Percentiles rank a stretch among this genome's conserved stretches.
phyloP scores from a whole-genome alignment of 2,113 vertebrate species.

The Gobiocypris rarus region DNA sequence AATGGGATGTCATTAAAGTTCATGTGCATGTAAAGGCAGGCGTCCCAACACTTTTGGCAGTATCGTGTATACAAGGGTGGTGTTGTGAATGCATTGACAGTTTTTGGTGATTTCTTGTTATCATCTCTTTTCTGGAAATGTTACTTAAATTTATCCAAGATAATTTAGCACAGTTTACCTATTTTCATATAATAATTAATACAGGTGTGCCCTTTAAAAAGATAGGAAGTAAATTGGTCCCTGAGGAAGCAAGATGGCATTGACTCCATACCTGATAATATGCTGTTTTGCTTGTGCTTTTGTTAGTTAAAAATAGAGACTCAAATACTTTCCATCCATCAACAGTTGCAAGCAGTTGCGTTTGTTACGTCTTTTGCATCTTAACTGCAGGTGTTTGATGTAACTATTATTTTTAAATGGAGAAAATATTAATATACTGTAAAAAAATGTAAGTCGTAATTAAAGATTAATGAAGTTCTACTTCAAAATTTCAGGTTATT shows the following conservation, averaged over 20 bases:
- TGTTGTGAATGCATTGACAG: neutral
- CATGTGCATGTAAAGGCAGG: no score
- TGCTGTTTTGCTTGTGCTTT: neutral
- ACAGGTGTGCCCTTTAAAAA: neutral
- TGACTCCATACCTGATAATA: neutral
- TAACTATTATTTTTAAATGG: neutral
- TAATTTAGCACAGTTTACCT: neutral
- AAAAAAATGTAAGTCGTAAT: no score
- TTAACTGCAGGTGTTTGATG: no score
- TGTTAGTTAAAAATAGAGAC: neutral
- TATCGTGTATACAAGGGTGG: neutral
- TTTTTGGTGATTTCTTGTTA: neutral
- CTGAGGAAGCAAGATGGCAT: conserved; percentile 4
- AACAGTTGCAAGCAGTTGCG: neutral
- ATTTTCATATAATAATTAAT: neutral
- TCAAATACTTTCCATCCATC: neutral
- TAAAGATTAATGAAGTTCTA: no score
- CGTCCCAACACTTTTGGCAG: no score
- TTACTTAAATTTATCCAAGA: neutral
- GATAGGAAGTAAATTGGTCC: neutral
- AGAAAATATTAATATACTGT: neutral
- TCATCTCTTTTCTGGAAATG: neutral
- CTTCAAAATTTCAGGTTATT: no score
- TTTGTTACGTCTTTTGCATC: no score
- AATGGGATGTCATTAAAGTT: no score